phyloP scores from a whole-genome alignment of 2,888 invertebrate genomes.

The Andricus curvator region DNA sequence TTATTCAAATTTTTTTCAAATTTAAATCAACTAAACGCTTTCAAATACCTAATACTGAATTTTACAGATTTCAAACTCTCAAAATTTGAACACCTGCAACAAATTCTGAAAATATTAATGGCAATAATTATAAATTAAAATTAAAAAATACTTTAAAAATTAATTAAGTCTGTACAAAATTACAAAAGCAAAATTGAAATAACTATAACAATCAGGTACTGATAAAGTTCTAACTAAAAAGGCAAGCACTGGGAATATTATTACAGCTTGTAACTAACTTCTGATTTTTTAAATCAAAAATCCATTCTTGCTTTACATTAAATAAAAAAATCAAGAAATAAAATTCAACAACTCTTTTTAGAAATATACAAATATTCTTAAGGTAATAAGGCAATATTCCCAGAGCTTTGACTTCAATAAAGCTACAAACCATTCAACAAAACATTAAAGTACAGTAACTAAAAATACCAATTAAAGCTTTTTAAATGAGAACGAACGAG shows the following conservation, averaged over 20 bases:
- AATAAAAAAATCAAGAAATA: too few species aligned
- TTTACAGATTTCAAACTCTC: too few species aligned
- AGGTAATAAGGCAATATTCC: neutral
- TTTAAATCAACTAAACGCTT: neutral
- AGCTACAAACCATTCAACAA: neutral
- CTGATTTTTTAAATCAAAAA: too few species aligned
- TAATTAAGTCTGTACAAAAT: too few species aligned
- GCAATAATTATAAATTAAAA: too few species aligned
- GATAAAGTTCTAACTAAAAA: neutral
- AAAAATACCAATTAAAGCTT: neutral
- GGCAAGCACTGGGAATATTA: neutral
- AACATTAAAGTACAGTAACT: neutral
- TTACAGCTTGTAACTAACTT: neutral
- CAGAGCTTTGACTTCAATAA: neutral
- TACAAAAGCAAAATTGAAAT: too few species aligned
- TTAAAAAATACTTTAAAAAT: too few species aligned
- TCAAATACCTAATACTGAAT: too few species aligned
- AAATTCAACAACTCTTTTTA: too few species aligned
- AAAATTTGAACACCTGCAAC: neutral
- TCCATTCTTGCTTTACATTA: too few species aligned
- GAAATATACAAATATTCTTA: neutral
- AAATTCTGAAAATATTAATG: conserved; percentile 1
- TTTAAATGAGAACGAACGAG: neutral
- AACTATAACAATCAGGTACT: neutral
- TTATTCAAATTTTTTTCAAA: neutral